Base-by-base conservation (phyloP, 2,113 vertebrate species). In the Erythrolamprus reginae region DNA sequence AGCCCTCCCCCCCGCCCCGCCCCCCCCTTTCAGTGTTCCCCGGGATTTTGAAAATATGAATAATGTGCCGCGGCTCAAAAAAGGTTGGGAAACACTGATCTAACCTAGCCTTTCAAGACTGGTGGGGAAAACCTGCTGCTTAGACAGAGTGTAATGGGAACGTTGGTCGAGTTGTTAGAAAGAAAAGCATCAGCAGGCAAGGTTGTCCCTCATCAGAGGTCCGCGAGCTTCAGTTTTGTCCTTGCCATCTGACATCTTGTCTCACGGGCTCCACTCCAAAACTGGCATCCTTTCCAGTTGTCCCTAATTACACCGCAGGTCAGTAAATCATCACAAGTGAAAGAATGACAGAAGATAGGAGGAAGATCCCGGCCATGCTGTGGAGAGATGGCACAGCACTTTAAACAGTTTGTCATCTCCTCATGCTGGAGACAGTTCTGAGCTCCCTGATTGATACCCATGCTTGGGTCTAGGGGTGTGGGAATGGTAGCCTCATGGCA, bases 231-330 rank as follows among this genome's bases (percentile, higher is more conserved):
- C 87, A 45, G 90, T 94, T 92, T 84, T 88, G 56, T 88, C 86
- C 93, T 88, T 87, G 86, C 95, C 95, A 95, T 96, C 93, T 96
- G 95, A 92, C 82, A 26, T 52, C n/a, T 61, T 24, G 82, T 90
- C 93, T 95, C 93, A 13, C 50, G 52, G 51, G 85, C 86, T 93
- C 90, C 91, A 84, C 89, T 92, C 93, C 17, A n/a, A 93, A 84
- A 89, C 94, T 94, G 95, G 95, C 94, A 93, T 93, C 90, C 91
- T 89, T 93, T 96, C 95, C 94, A 92, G 52, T 95, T 93, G 93
- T 92, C 90, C 91, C 95, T 95, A 95, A 96, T 96, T 94, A 91
- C 87, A 92, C 53, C 92, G 95, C 95, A 91, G 93, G 92, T 94
- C 90, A 2, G 94, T 95, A 96, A 94, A 95, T 95, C 94, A 94